Evolutionary conservation across 2,113 vertebrate species (phyloP).

Genomic region (Amphilophus citrinellus): DNA sequence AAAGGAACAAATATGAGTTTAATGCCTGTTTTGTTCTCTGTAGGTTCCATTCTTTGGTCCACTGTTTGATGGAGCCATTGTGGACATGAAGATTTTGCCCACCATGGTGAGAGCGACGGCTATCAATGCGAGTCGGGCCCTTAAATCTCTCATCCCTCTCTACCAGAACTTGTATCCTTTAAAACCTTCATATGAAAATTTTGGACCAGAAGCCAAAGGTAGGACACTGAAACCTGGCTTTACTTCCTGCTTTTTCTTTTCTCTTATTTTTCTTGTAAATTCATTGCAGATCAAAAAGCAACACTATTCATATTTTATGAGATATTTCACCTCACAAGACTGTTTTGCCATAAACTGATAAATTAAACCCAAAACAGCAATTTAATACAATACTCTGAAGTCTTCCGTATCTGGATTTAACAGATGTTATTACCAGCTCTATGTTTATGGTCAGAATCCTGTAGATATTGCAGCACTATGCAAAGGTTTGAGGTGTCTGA

Average conservation of each 20-base stretch:
- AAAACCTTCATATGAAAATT: not conserved
- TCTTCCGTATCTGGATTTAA: not conserved
- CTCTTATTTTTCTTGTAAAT: not conserved
- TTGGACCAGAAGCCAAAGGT: constrained; percentile 3
- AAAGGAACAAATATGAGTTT: not conserved
- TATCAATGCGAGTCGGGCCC: constrained; percentile 96
- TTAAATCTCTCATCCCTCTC: constrained; percentile 96
- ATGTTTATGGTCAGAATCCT: not conserved
- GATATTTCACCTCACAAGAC: not conserved
- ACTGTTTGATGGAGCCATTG: constrained; percentile 97
- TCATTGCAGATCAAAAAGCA: not conserved
- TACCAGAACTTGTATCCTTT: constrained; percentile 99
- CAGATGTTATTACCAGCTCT: rapidly evolving
- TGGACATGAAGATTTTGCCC: constrained; percentile 96
- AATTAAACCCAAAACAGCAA: not conserved
- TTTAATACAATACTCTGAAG: not conserved
- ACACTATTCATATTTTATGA: not conserved
- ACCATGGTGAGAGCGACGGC: constrained; percentile 97
- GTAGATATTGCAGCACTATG: not conserved
- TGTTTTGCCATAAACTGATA: not conserved
- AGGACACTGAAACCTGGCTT: not conserved
- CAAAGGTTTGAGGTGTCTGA: not conserved
- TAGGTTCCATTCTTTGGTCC: constrained; percentile 98
- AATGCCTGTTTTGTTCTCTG: not conserved
- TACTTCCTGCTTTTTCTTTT: not conserved